A percentile compares a stretch with the other conserved stretches of the same genome.
Evolutionary conservation across 1,140 invertebrate genomes (phyloP).

Genomic region (Parapsyche elsis): DNA sequence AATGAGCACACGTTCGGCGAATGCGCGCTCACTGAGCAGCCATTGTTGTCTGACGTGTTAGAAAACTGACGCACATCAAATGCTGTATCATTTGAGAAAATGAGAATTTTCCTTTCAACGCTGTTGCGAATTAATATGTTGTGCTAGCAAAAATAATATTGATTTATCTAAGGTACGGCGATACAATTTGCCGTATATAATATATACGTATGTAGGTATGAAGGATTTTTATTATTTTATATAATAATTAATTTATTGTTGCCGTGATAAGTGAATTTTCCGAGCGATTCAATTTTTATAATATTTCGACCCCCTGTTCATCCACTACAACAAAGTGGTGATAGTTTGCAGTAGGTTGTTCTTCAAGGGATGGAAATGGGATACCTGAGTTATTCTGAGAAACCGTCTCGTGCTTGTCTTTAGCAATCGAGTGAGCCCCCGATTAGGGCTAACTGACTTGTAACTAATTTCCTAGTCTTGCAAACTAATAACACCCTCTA

Average conservation of each 20-base stretch:
- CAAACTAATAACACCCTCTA: conserved; percentile 4
- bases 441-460: conserved; percentile 31
- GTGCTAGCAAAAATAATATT: too few relatives aligned
- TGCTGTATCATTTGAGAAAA: neutral
- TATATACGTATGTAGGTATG: too few relatives aligned
- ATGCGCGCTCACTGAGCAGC: neutral
- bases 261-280: too few relatives aligned
- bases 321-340: neutral
- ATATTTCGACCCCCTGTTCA: too few relatives aligned
- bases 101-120: too few relatives aligned
- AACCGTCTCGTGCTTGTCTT: conserved; percentile 17
- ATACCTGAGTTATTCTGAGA: conserved; percentile 25
- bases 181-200: too few relatives aligned
- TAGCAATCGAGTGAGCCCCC: conserved; percentile 10
- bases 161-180: too few relatives aligned
- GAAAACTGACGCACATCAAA: conserved; percentile 13
- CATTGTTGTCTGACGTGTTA: neutral
- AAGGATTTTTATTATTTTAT: too few relatives aligned
- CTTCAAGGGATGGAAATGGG: neutral
- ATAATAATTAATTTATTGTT: too few relatives aligned
- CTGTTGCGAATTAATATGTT: too few relatives aligned
- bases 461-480: conserved; percentile 26
- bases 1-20: neutral
- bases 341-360: neutral
- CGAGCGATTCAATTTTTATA: too few relatives aligned